Percentiles rank a stretch among this genome's conserved stretches.
Conservation (phyloP, 2,113 vertebrate species). For the Phocoena sinus region DNA sequence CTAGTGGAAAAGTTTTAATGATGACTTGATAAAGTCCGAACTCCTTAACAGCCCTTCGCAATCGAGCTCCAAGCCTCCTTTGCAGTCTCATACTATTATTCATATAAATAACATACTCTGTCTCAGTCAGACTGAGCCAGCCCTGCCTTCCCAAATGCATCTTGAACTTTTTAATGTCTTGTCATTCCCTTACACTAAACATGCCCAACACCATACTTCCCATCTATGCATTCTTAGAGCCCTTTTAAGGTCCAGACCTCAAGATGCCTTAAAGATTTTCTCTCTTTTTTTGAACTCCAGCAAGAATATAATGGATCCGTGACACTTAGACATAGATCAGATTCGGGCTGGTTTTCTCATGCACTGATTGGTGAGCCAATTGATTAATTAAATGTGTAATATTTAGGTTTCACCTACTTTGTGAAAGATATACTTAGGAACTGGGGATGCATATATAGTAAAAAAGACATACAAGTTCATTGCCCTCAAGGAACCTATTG, state of each 20-base stretch:
- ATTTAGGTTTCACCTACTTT: not conserved
- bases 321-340: not conserved
- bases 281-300: not conserved
- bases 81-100: not conserved
- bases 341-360: not conserved
- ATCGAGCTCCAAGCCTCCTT: too few relatives aligned
- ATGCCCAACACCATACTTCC: not conserved
- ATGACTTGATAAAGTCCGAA: not conserved
- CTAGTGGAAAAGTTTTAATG: not conserved
- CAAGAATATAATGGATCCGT: too few relatives aligned
- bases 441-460: not conserved
- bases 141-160: not conserved
- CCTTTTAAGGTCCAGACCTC: not conserved
- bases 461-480: not conserved
- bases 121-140: not conserved
- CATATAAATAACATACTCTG: not conserved
- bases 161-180: not conserved
- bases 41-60: not conserved
- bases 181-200: not conserved
- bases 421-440: not conserved
- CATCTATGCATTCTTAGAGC: not conserved
- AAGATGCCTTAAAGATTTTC: not conserved
- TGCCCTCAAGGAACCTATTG: not conserved
- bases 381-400: not conserved
- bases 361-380: not conserved